Base-by-base conservation (phyloP, 2,113 vertebrate genomes). In the Anolis carolinensis region DNA sequence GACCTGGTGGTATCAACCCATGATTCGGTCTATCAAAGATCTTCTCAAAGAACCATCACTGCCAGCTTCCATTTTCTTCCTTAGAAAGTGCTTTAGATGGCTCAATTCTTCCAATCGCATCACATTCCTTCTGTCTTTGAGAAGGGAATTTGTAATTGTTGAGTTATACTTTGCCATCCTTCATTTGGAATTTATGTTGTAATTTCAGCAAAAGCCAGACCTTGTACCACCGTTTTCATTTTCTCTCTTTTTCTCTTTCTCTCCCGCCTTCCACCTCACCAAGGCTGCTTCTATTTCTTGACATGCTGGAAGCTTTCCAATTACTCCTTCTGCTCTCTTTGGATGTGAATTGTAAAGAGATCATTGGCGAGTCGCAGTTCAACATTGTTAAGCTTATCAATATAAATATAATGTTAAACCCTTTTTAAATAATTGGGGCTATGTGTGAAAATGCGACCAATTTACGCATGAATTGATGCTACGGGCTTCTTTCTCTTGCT, bases 281-380 rank as follows among this genome's bases (percentile, higher is more conserved):
- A 96, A 96, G 95, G 95, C 96, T 95, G 95, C 93, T 93, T 95
- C 95, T 95, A 93, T 95, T 95, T 93, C 95, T 95, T 92, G 94
- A 95, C 94, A 94, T 93, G 93, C 95, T 96, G 96, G 96, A 97
- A 95, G 91, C 91, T 90, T 95, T 96, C 96, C 96, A 96, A 95
- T 95, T 93, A 95, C 94, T 96, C 96, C 96, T 96, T 97, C 96
- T 97, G 96, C 95, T 96, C 92, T 90, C 95, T 94, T 95, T 95
- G 95, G 95, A 96, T 96, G 95, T 95, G 95, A 94, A 94, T 95
- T 92, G 92, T 95, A 95, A 95, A 80, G 94, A 96, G 96, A 96
- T 94, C 96, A 96, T 96, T 92, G 91, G 89, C 92, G 93, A 96
- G 96, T 93, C 87, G 83, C 95, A 92, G 95, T 94, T 96, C 95